These are phyloP conservation scores for Cyrtodaria siliqua DNA, from an alignment of 2,888 invertebrate genomes.

Conservation along the genomic window DNA sequence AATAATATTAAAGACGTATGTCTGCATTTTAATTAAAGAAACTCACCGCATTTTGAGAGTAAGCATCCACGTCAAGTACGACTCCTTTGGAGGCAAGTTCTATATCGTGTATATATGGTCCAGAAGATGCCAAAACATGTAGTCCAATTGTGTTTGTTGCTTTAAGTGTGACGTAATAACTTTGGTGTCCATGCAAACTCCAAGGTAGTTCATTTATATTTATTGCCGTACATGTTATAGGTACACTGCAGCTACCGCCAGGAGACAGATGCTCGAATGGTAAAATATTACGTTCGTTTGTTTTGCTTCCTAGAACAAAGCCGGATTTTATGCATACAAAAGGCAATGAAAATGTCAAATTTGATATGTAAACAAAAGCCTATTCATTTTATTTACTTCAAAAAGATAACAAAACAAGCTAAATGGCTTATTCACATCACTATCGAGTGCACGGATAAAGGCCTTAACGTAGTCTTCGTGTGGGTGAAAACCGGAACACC, in stretches of 20 bases:
- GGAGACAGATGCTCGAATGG: constrained; percentile 15
- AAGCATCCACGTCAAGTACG: constrained; percentile 55
- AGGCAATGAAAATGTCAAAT: too few species aligned
- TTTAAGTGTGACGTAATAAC: constrained; percentile 62
- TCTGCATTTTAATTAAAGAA: too few species aligned
- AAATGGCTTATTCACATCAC: too few species aligned
- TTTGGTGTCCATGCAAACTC: constrained; percentile 56
- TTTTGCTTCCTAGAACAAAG: constrained; percentile 3
- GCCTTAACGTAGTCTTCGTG: too few species aligned
- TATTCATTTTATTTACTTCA: too few species aligned
- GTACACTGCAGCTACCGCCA: constrained; percentile 40
- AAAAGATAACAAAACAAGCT: too few species aligned
- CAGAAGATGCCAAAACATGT: constrained; percentile 43
- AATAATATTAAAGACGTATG: too few species aligned
- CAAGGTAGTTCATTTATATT: constrained; percentile 35
- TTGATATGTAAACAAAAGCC: too few species aligned
- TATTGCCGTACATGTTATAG: constrained; percentile 49
- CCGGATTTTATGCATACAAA: too few species aligned
- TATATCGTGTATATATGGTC: constrained; percentile 58
- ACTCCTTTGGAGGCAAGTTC: constrained; percentile 55
- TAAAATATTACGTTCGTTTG: constrained; percentile 16
- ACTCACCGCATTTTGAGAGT: not conserved
- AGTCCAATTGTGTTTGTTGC: constrained; percentile 59
- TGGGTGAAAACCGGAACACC: too few species aligned
- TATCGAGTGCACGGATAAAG: too few species aligned